phyloP scores from a whole-genome alignment of 2,888 invertebrate species.

The Belgica antarctica region DNA sequence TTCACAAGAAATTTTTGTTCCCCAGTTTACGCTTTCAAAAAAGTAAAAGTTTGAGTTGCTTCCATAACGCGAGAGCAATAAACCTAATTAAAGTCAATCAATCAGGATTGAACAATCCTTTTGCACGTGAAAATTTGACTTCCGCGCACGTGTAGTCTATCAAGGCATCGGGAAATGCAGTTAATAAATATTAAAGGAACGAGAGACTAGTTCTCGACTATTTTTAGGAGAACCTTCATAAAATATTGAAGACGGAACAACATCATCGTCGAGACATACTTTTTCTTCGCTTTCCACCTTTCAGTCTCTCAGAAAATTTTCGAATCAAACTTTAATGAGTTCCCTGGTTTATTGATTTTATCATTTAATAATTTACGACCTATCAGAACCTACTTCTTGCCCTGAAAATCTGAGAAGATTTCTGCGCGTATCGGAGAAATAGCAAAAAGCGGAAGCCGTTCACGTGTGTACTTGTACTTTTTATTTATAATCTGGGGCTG shows the following conservation, averaged over 20 bases:
- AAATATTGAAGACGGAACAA: constrained; percentile 34
- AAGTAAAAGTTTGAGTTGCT: background rate
- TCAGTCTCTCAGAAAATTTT: background rate
- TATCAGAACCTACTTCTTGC: background rate
- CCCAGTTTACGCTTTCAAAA: background rate
- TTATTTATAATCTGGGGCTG: background rate
- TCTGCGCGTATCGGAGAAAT: background rate
- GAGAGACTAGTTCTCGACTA: constrained; percentile 1
- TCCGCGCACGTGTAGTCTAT: constrained; percentile 35
- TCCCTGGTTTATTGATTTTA: constrained; percentile 40
- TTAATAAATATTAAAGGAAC: constrained; percentile 38
- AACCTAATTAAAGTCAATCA: constrained; percentile 22
- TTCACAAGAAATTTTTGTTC: background rate
- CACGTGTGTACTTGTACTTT: constrained; percentile 31
- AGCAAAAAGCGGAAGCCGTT: too few relatives aligned
- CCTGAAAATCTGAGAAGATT: background rate
- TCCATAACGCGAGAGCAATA: background rate
- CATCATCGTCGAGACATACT: constrained; percentile 36
- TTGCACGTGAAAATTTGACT: background rate
- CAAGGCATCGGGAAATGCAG: constrained; percentile 22
- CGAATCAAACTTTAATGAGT: constrained; percentile 37
- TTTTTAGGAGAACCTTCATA: constrained; percentile 42
- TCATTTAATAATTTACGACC: constrained; percentile 39
- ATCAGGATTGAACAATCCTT: constrained; percentile 2
- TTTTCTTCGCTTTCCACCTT: background rate